These are phyloP conservation scores for Axea sp. DNA, from an alignment of 2,888 invertebrate genomes.

Conservation along the genomic window DNA sequence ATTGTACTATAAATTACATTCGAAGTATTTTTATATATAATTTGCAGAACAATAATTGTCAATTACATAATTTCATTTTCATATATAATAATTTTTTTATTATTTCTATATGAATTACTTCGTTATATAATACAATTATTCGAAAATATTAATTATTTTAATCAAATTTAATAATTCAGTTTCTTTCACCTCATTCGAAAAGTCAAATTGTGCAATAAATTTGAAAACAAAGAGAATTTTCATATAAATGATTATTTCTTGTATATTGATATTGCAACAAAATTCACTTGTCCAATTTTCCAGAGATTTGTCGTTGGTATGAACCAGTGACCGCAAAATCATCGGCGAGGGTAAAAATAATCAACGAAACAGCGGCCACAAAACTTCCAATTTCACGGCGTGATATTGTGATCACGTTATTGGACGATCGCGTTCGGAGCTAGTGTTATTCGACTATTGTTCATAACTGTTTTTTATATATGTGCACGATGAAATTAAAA, in stretches of 20 bases:
- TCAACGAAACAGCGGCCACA: slow-evolving; percentile 47
- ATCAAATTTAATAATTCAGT: too few relatives aligned
- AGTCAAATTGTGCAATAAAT: slow-evolving; percentile 4
- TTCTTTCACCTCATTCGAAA: slow-evolving; percentile 8
- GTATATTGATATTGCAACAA: slow-evolving; percentile 43
- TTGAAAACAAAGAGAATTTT: slow-evolving; percentile 38
- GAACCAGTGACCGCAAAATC: slow-evolving; percentile 55
- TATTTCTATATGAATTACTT: too few relatives aligned
- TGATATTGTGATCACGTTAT: slow-evolving; percentile 56
- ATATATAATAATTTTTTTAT: too few relatives aligned
- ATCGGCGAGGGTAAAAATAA: slow-evolving; percentile 59
- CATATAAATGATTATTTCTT: slow-evolving; percentile 40
- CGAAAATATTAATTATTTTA: too few relatives aligned
- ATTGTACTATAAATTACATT: too few relatives aligned
- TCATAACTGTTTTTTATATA: slow-evolving; percentile 50
- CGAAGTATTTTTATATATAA: too few relatives aligned
- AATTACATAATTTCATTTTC: too few relatives aligned
- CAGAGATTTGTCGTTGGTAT: slow-evolving; percentile 35
- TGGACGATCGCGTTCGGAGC: slow-evolving; percentile 55
- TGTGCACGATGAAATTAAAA: slow-evolving; percentile 51
- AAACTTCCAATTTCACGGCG: slow-evolving; percentile 54
- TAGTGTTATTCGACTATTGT: slow-evolving; percentile 46
- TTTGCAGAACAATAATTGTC: too few relatives aligned
- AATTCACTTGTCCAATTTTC: slow-evolving; percentile 34
- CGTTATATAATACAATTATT: too few relatives aligned